Evolutionary conservation across 2,797 vertebrate genomes (phyloP), one percentile per base, ranked within the genome.

Genomic region (Siniperca undulata): DNA sequence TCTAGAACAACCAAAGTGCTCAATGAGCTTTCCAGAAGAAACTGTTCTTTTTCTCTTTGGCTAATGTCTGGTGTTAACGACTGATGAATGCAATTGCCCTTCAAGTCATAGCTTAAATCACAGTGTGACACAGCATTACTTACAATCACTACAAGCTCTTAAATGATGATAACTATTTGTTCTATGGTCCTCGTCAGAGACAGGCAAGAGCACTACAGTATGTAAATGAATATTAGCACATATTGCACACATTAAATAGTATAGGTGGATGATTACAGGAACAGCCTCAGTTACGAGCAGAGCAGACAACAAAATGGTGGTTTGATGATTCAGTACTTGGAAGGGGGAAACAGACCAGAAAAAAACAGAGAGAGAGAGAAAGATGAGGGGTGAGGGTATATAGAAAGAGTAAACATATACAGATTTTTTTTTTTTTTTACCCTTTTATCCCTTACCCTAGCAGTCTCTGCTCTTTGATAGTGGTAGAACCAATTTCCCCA

Each of bases 1-100:
- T 96, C 96, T 96, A 95, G 90, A 95, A 95, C 90, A 95, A 95
- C 88, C 91, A 91, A 91, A 95, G 90, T 82, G 85, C 88, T 89
- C 77, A 81, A 78, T 95, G 79, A 95, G 87, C 89, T 86, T 91
- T 81, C 46, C 55, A 86, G 69, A 85, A 89, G 19, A 87, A 68
- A 86, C 48, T 17, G 46, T 70, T 27, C 30, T 62, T 65, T 20
- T 78, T 53, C 19, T 11, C 62, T 73, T 65, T 74, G 38, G 65
- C 36, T 80, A 24, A 83, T 72, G 68, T 89, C 58, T 79, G 56
- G 10, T 44, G 38, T 22, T 64, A 88, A 84, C 46, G 58, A 69
- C n/a, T 74, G 52, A 88, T 74, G 42, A 83, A 76, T 75, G 69
- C 14, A 74, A 69, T 67, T 62, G 81, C 60, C 73, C 58, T 42